phyloP scores from a whole-genome alignment of 2,113 vertebrate genomes.

The Camelus bactrianus region DNA sequence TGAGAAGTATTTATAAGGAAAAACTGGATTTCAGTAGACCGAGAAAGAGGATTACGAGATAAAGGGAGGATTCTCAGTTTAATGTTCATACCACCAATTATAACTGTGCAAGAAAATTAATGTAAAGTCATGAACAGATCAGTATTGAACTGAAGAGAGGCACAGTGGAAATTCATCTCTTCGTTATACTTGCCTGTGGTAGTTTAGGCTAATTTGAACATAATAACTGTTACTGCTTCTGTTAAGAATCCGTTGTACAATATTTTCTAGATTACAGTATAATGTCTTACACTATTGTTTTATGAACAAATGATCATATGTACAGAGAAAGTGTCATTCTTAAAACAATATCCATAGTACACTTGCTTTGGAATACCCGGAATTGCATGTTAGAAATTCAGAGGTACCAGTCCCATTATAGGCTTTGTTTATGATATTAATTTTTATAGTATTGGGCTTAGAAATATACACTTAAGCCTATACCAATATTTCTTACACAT shows the following conservation, averaged over 20 bases:
- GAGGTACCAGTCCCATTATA: neutral
- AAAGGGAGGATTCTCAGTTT: neutral
- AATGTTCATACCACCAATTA: neutral
- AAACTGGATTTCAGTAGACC: neutral
- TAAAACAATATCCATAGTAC: neutral
- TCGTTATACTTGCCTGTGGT: neutral
- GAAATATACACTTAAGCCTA: neutral
- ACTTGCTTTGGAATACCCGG: neutral
- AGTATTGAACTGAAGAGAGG: neutral
- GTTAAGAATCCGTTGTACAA: neutral
- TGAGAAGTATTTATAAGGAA: neutral
- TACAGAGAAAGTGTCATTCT: neutral
- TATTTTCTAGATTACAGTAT: neutral
- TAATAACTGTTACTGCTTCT: neutral
- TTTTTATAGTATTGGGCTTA: neutral
- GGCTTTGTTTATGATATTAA: neutral
- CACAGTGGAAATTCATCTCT: neutral
- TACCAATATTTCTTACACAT: neutral
- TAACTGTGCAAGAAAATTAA: neutral
- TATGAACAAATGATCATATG: neutral
- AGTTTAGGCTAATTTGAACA: neutral
- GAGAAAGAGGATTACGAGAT: neutral
- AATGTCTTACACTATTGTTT: neutral
- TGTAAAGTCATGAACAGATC: neutral
- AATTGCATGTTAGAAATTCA: neutral